Evolutionary conservation across 2,113 vertebrate species (phyloP), one percentile per base, ranked within the genome.

Genomic region (Mirza zaza): DNA sequence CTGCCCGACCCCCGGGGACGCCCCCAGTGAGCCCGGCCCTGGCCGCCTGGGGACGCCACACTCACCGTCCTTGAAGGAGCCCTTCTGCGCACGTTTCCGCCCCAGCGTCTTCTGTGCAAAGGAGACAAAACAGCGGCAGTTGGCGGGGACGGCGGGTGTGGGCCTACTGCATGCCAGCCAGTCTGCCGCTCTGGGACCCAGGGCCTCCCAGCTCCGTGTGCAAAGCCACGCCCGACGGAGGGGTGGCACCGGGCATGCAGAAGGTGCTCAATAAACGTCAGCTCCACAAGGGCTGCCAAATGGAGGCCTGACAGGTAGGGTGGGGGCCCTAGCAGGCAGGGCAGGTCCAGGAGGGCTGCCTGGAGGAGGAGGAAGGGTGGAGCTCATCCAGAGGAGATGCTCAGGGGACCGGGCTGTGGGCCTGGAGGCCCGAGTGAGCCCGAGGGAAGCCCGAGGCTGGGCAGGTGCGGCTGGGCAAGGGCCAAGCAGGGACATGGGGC

Each of bases 11-110:
- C 8, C 48, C 59, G 8, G 11, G 13, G 27, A 5, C 0, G 2
- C 7, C 15, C 55, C 61, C 63, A 17, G 59, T 0, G 29, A 65
- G 36, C 23, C n/a, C 20, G 1, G 73, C 8, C 75, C 15, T 3
- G 0, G 84, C 6, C 4, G 0, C 61, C 63, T 15, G 48, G 13
- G 1, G 10, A 0, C 27, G 70, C 5, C 45, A 67, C 99, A 59
- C 99, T 97, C 98, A 99, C 99, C 99, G 10, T 99, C 99, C 98
- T 99, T 99, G 98, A 99, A 99, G 0, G 99, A 99, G 87, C 99
- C 99, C 0, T 98, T 99, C 95, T 99, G 98, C 93, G 98, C 98
- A 32, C 99, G 99, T 97, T 98, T 99, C 97, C 99, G 98, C 3
- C 99, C 99, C 0, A 99, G 97, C 0, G 99, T 98, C 97, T 77